Base-by-base conservation (phyloP, 1,140 invertebrate genomes). In the Batillaria attramentaria region DNA sequence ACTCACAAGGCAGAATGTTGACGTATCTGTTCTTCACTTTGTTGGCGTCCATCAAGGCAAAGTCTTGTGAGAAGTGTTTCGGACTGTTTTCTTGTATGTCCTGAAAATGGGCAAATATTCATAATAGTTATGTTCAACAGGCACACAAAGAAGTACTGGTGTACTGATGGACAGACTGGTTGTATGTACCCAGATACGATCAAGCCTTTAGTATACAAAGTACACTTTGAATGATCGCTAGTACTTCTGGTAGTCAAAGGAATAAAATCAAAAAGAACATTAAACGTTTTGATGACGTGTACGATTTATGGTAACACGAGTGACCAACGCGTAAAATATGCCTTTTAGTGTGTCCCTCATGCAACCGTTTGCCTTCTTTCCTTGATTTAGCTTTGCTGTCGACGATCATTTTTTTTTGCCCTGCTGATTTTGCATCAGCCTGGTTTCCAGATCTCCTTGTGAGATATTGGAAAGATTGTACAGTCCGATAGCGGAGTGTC, bases 1-100 rank as follows among this genome's bases (percentile, higher is more conserved):
- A 77, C 87, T 86, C 84, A 85, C 99, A 99, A 0, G 98, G 98
- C 80, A 99, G 92, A 90, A 99, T 99, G 92, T 99, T 99, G 37
- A 98, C 99, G 90, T 99, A 99, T 20, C 98, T 93, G 93, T 99
- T 99, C 92, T 99, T 99, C 0, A 97, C 96, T 72, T 97, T 93
- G 92, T 99, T 99, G 79, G 95, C 96, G 13, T 97, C 96, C 76
- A 98, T 92, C 92, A 99, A 97, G 0, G 98, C 97, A 46, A 97
- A 97, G 43, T 95, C 94, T 78, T 92, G 93, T 0, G 95, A 92
- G 89, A 97, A 96, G 88, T 97, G 96, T 84, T 98, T 97, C 4
- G 96, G 92, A 16, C 97, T 98, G 24, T 98, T 95, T 87, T 96
- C 94, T 89, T 98, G 98, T 60, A 99, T 90, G 87, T 98, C 96